Conservation (phyloP, 2,888 invertebrate species). For the Icerya purchasi region DNA sequence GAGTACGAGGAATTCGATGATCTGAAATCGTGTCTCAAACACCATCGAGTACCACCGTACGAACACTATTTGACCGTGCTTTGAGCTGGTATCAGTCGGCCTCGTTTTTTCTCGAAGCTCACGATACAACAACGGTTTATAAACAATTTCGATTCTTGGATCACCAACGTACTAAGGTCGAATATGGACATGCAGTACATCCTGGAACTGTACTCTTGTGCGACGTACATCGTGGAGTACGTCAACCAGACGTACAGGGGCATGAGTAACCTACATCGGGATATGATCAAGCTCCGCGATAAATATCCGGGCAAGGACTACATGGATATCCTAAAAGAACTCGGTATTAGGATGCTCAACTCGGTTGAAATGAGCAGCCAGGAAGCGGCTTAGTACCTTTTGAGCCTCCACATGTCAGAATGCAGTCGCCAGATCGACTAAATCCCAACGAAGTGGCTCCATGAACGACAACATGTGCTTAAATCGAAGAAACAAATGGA, state of each 20-base stretch:
- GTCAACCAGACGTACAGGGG: slow-evolving; percentile 25
- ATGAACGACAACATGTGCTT: slow-evolving; percentile 23
- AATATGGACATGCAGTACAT: slow-evolving; percentile 25
- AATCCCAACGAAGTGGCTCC: slow-evolving; percentile 22
- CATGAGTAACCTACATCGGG: slow-evolving; percentile 22
- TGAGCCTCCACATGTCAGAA: slow-evolving; percentile 11
- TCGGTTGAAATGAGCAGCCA: slow-evolving; percentile 11
- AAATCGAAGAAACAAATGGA: slow-evolving; percentile 23
- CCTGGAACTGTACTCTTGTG: slow-evolving; percentile 23
- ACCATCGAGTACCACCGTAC: too few relatives aligned
- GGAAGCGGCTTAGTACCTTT: slow-evolving; percentile 9
- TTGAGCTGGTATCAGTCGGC: slow-evolving; percentile 17
- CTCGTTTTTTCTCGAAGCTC: slow-evolving; percentile 18
- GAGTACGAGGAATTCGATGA: too few relatives aligned
- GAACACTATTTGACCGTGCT: slow-evolving; percentile 20
- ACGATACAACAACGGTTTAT: slow-evolving; percentile 16
- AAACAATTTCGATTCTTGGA: slow-evolving; percentile 19
- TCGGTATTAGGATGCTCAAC: slow-evolving; percentile 5
- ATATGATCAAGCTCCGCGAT: slow-evolving; percentile 17
- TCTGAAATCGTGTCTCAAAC: too few relatives aligned
- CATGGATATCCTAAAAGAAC: not conserved
- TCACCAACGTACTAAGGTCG: slow-evolving; percentile 18
- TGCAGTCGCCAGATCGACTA: slow-evolving; percentile 4
- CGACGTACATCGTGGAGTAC: slow-evolving; percentile 14
- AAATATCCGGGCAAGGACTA: not conserved